These are phyloP conservation scores for Columba janthina DNA, from an alignment of 2,113 vertebrate genomes.

Conservation along the genomic window DNA sequence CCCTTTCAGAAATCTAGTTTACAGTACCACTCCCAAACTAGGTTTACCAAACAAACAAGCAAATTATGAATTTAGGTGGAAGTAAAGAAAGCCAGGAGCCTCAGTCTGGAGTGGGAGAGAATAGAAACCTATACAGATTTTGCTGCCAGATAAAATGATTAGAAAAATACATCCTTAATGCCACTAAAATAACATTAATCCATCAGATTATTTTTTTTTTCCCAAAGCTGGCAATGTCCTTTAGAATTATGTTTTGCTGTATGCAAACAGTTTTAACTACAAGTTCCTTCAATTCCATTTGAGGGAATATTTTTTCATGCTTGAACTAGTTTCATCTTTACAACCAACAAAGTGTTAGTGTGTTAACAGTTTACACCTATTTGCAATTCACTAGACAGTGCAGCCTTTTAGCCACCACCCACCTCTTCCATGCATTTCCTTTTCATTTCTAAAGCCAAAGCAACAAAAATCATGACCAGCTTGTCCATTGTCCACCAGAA, in stretches of 20 bases:
- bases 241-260: constrained; percentile 15
- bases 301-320: neutral
- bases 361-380: neutral
- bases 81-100: neutral
- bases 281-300: neutral
- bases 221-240: constrained; percentile 21
- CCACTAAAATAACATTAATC: constrained; percentile 29
- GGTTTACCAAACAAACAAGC: neutral
- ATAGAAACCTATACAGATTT: neutral
- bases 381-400: neutral
- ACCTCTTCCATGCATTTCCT: neutral
- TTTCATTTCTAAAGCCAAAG: neutral
- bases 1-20: neutral
- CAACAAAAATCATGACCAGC: neutral
- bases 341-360: neutral
- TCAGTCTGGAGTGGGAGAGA: neutral
- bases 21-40: neutral
- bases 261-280: neutral
- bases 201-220: constrained; percentile 11
- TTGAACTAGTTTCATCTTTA: neutral
- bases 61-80: neutral
- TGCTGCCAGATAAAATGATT: constrained; percentile 16
- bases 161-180: constrained; percentile 17
- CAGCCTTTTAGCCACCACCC: neutral
- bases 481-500: neutral